Evolutionary conservation across 2,113 vertebrate genomes (phyloP), one percentile per base, ranked within the genome.

Genomic region (Hypocryptadius cinnamomeus): DNA sequence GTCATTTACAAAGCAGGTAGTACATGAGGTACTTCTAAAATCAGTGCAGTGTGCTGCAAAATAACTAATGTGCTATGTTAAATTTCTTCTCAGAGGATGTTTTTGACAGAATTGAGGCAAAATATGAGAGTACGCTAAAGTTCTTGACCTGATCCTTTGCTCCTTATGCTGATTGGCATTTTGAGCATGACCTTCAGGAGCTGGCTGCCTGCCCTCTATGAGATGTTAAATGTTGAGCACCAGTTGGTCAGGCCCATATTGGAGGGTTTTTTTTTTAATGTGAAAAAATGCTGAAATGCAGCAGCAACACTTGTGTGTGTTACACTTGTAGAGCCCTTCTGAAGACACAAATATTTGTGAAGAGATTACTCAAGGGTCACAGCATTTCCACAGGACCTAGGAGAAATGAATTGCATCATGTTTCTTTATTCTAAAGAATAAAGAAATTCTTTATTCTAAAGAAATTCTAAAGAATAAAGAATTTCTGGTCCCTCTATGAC

Each of bases 351-450:
- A 9, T 35, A 24, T 23, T 78, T 89, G 19, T 33, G 15, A 18
- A 68, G 69, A 69, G 20, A 28, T 74, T 80, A 23, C 4, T 68
- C 4, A 27, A 82, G 40, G n/a, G 47, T 79, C 45, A 47, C 15
- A 40, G 21, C 8, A 33, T 81, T 91, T 66, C 48, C 79, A 5
- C 10, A 45, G 37, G 22, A 64, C 33, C 2, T 42, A 17, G 19
- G 19, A 82, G 30, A 72, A 60, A 72, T 47, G 0, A 39, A 21
- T 80, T 68, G 3, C 3, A n/a, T 68, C 1, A 2, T 8, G 0
- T 63, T 64, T 37, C 37, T 88, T 89, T 64, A 20, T 68, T 56
- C 31, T 68, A 4, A 56, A n/a, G n/a, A n/a, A n/a, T n/a, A n/a
- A n/a, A n/a, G n/a, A n/a, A n/a, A n/a, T 64, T 37, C 37, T 88